These are phyloP conservation scores for Monomorium pharaonis DNA, from an alignment of 1,140 invertebrate species.

Conservation along the genomic window DNA sequence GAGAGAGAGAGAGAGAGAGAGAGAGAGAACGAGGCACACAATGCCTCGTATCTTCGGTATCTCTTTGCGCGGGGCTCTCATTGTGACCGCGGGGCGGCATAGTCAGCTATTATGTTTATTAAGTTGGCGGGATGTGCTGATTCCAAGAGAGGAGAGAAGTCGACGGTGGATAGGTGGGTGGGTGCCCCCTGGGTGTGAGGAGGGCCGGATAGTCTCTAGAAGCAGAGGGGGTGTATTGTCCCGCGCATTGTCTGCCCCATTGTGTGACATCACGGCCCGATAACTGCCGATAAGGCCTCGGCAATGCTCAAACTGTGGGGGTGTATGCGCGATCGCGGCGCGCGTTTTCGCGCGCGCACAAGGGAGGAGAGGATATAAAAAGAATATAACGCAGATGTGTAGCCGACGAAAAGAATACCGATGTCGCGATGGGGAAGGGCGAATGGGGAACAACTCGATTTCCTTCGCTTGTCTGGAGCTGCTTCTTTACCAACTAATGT, in stretches of 20 bases:
- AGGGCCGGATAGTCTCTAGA: conserved; percentile 74
- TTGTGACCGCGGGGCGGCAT: conserved; percentile 80
- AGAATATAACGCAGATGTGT: conserved; percentile 62
- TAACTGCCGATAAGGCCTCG: conserved; percentile 85
- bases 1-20: too few relatives aligned
- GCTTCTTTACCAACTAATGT: not conserved
- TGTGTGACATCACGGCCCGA: conserved; percentile 85
- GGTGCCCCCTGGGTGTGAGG: conserved; percentile 52
- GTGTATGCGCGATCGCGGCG: conserved; percentile 58
- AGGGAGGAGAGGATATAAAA: conserved; percentile 57
- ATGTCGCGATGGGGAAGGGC: conserved; percentile 8
- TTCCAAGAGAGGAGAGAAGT: conserved; percentile 62
- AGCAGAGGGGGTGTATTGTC: conserved; percentile 83
- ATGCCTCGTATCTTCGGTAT: conserved; percentile 81
- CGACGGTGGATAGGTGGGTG: conserved; percentile 29
- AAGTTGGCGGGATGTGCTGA: conserved; percentile 80
- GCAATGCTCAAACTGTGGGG: conserved; percentile 76
- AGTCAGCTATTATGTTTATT: conserved; percentile 86
- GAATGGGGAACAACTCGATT: conserved; percentile 36
- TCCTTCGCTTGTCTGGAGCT: not conserved
- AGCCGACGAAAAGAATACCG: conserved; percentile 32
- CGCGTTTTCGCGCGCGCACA: conserved; percentile 7
- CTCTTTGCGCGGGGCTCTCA: conserved; percentile 79
- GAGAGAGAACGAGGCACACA: conserved; percentile 30
- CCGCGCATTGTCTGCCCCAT: conserved; percentile 85